Percentiles rank a stretch among this genome's conserved stretches.
Conservation (phyloP, 37 sponge, comb jelly and placozoan genomes). For the Axinella damicornis region DNA sequence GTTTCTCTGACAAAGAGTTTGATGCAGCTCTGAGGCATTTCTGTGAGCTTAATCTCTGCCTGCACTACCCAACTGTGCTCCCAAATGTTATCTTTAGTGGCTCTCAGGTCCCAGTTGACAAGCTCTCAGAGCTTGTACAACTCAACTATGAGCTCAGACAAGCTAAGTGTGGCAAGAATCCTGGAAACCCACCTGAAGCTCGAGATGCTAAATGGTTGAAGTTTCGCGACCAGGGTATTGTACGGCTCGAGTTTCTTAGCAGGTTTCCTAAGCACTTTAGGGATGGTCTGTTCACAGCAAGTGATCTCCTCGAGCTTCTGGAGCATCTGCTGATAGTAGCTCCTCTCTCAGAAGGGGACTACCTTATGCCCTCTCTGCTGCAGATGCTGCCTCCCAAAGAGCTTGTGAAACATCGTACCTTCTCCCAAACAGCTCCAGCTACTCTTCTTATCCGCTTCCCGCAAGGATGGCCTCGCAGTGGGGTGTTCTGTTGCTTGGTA, state of each 20-base stretch:
- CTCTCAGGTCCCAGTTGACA: slow-evolving; percentile 9
- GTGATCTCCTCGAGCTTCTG: background rate
- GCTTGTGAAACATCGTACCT: too few relatives aligned
- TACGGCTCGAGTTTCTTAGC: background rate
- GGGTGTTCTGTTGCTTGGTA: background rate
- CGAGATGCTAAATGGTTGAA: background rate
- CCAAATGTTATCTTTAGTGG: slow-evolving; percentile 11
- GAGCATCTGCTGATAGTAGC: background rate
- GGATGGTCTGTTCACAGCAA: background rate
- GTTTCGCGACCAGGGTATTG: slow-evolving; percentile 13
- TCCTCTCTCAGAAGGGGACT: background rate
- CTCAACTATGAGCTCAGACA: background rate
- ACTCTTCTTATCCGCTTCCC: background rate
- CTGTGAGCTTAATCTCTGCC: slow-evolving; percentile 3
- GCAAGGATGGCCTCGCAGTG: background rate
- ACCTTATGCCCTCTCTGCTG: slow-evolving; percentile 10
- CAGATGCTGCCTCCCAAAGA: background rate
- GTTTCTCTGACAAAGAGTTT: background rate
- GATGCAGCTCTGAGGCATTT: background rate
- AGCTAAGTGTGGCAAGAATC: too few relatives aligned
- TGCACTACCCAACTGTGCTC: background rate
- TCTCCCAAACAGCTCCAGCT: background rate
- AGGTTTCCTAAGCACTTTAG: slow-evolving; percentile 6
- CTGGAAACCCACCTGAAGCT: background rate
- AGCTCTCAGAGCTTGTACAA: slow-evolving; percentile 14